Evolutionary conservation across 2,797 vertebrate genomes (phyloP).

Genomic region (Pseudopleuronectes americanus): DNA sequence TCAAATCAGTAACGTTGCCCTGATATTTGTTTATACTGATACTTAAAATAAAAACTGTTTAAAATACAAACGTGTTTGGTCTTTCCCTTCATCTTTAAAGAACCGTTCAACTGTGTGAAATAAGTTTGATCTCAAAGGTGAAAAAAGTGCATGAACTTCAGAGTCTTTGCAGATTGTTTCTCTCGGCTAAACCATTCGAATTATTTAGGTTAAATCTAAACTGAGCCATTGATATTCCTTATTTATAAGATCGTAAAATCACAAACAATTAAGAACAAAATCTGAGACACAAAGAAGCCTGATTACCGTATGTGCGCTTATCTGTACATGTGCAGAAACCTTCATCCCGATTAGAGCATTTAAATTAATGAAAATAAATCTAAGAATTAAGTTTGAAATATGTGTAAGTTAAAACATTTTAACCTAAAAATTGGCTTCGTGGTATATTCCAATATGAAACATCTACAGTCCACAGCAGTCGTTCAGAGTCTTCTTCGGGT

Average conservation of each 20-base stretch:
- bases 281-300: slow-evolving; percentile 1
- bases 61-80: background rate
- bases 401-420: slow-evolving; percentile 22
- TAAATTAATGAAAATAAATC: slow-evolving; percentile 22
- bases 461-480: slow-evolving; percentile 73
- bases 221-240: slow-evolving; percentile 3
- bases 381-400: slow-evolving; percentile 19
- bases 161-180: background rate
- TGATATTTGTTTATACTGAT: slow-evolving; percentile 23
- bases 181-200: slow-evolving; percentile 3
- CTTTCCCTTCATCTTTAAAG: background rate
- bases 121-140: background rate
- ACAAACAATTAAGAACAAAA: slow-evolving; percentile 50
- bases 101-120: background rate
- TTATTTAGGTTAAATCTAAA: slow-evolving; percentile 7
- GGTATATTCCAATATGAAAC: background rate
- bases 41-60: slow-evolving; percentile 42
- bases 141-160: too few relatives aligned
- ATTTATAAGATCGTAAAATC: slow-evolving; percentile 30
- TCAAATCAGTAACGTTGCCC: slow-evolving; percentile 12
- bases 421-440: too few relatives aligned
- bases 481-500: slow-evolving; percentile 55
- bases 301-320: slow-evolving; percentile 3
- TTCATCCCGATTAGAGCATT: slow-evolving; percentile 40
- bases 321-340: slow-evolving; percentile 40